phyloP scores from a whole-genome alignment of 2,113 vertebrate species.

The Opisthocomus hoazin region DNA sequence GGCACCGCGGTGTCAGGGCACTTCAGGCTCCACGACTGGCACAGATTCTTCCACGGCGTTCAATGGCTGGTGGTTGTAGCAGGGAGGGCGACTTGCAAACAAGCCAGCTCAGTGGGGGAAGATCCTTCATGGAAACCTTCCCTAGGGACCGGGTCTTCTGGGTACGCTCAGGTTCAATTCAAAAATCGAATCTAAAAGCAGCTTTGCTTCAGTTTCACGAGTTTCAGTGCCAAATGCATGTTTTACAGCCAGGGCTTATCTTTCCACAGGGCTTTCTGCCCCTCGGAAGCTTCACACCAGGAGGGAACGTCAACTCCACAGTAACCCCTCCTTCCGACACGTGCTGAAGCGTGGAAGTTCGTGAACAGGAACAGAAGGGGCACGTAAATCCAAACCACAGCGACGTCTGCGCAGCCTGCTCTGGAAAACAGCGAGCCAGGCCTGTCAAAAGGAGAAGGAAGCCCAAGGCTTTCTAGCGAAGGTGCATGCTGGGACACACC shows the following conservation, averaged over 20 bases:
- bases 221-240: neutral
- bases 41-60: neutral
- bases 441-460: neutral
- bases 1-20: too few relatives aligned
- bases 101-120: neutral
- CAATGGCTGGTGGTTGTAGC: neutral
- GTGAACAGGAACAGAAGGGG: neutral
- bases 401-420: neutral
- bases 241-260: neutral
- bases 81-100: neutral
- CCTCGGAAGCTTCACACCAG: neutral
- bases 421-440: neutral
- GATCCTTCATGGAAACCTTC: neutral
- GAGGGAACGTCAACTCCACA: neutral
- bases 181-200: neutral
- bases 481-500: neutral
- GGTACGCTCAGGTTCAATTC: neutral
- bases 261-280: neutral
- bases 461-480: neutral
- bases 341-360: neutral
- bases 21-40: rapidly evolving
- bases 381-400: neutral
- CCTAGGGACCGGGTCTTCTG: neutral
- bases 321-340: neutral
- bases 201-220: neutral